phyloP scores from a whole-genome alignment of 2,888 invertebrate genomes.

The Zygothrica quintamaculata region DNA sequence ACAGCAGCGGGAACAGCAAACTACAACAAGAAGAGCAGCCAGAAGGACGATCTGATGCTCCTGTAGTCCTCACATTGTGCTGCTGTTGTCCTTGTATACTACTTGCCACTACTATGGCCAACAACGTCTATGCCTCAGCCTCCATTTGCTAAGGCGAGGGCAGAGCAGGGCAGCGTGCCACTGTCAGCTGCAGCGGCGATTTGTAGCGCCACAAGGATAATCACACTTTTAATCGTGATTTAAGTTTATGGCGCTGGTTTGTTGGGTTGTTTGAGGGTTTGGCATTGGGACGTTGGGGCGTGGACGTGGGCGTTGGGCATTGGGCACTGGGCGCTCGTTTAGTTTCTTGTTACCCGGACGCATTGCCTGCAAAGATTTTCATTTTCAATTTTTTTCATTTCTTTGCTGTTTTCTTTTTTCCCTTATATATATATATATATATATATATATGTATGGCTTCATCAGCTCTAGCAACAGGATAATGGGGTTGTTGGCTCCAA shows the following conservation, averaged over 20 bases:
- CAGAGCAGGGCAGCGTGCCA: too few relatives aligned
- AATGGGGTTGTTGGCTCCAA: conserved; percentile 2
- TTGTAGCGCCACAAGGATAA: conserved; percentile 84
- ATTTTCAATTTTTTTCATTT: conserved; percentile 37
- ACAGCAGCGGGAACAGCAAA: conserved; percentile 43
- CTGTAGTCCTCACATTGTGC: too few relatives aligned
- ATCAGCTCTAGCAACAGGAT: conserved; percentile 33
- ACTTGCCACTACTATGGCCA: neutral
- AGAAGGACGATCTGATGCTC: conserved; percentile 35
- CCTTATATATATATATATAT: too few relatives aligned
- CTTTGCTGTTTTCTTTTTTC: conserved; percentile 17
- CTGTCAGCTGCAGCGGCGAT: conserved; percentile 81
- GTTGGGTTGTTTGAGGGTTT: too few relatives aligned
- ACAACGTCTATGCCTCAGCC: conserved; percentile 32
- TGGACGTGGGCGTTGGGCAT: too few relatives aligned
- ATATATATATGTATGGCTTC: conserved; percentile 48
- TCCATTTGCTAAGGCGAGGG: too few relatives aligned
- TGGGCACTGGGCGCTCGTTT: conserved; percentile 74
- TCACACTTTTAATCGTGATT: conserved; percentile 84
- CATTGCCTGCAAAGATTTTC: conserved; percentile 42
- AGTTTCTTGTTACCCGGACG: conserved; percentile 67
- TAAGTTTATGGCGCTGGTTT: conserved; percentile 82
- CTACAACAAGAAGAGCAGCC: conserved; percentile 28
- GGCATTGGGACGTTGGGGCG: too few relatives aligned
- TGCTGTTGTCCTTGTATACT: conserved; percentile 24